Conservation (phyloP, 2,113 vertebrate species). For the Bambusicola thoracicus region DNA sequence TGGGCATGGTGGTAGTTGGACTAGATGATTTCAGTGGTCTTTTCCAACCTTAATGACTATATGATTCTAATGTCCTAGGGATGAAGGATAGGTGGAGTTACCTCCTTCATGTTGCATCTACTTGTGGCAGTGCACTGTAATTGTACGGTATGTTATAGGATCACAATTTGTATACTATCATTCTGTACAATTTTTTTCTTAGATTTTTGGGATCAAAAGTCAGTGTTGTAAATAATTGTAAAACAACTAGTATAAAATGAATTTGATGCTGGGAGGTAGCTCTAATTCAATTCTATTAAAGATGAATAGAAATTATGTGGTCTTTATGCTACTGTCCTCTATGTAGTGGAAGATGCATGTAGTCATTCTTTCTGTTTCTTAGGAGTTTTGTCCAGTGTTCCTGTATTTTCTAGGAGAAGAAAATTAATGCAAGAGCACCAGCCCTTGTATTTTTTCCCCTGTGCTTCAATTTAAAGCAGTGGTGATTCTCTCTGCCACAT, state of each 20-base stretch:
- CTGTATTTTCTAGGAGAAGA: neutral
- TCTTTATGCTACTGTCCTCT: neutral
- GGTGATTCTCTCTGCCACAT: conserved; percentile 38
- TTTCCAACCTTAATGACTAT: too few relatives aligned
- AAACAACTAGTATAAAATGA: neutral
- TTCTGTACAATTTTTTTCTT: neutral
- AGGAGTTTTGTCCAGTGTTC: neutral
- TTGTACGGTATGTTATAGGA: neutral
- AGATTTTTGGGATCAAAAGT: neutral
- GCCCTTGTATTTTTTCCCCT: conserved; percentile 4
- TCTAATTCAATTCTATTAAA: neutral
- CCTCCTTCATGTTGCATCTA: neutral
- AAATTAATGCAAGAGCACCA: conserved; percentile 11
- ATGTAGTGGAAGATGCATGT: neutral
- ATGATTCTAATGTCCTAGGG: neutral
- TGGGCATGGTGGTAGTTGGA: too few relatives aligned
- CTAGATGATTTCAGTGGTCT: too few relatives aligned
- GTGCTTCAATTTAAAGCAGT: neutral
- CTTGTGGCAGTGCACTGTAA: neutral
- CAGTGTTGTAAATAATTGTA: neutral
- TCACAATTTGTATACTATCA: neutral
- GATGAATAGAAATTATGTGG: neutral
- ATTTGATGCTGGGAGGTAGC: neutral
- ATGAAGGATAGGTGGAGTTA: neutral
- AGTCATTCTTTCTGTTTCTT: neutral